These are phyloP conservation scores for Notothenia coriiceps DNA, from an alignment of 2,113 vertebrate genomes.

Conservation along the genomic window DNA sequence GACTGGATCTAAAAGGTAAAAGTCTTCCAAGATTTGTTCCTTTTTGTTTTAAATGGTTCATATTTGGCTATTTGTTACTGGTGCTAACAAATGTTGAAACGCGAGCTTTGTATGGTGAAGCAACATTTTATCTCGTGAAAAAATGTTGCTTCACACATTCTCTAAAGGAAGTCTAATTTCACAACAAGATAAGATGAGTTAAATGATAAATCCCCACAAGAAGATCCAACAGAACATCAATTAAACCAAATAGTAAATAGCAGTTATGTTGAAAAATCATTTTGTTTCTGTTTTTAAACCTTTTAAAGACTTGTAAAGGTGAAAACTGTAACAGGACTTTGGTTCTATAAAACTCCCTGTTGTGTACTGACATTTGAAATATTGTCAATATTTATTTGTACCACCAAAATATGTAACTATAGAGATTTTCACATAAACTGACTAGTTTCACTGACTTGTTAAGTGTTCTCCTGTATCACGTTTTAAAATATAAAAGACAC, in stretches of 20 bases:
- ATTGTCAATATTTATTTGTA: background rate
- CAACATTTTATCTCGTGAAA: no score
- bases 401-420: background rate
- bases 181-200: background rate
- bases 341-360: slow-evolving; percentile 40
- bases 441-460: no score
- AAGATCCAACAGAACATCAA: background rate
- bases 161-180: no score
- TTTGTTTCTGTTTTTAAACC: background rate
- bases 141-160: no score
- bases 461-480: background rate
- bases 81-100: no score
- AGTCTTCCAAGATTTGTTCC: background rate
- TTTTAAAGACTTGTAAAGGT: slow-evolving; percentile 36
- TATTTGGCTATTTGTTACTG: background rate
- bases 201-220: no score
- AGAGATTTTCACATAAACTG: no score
- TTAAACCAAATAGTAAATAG: background rate
- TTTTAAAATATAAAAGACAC: slow-evolving; percentile 13
- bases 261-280: background rate
- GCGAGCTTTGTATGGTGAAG: no score
- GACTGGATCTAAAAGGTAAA: slow-evolving; percentile 37
- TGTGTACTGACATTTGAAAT: background rate
- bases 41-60: background rate
- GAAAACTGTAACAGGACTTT: slow-evolving; percentile 52